Percentiles rank a stretch among this genome's conserved stretches.
Evolutionary conservation across 2,888 invertebrate species (phyloP).

Genomic region (Hirtodrosophila cameraria): DNA sequence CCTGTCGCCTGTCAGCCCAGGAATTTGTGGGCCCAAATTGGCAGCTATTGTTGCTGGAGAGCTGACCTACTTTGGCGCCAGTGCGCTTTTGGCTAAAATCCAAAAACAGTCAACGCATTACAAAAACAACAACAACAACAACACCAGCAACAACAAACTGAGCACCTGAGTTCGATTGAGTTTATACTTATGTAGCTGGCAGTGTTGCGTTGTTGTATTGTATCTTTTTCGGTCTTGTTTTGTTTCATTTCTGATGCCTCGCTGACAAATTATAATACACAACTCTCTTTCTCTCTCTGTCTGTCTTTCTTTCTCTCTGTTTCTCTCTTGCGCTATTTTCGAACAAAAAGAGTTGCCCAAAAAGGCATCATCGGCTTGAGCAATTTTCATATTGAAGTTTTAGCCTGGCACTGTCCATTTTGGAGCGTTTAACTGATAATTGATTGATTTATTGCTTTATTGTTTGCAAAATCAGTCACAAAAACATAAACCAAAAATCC

Average conservation of each 20-base stretch:
- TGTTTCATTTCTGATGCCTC: slow-evolving; percentile 51
- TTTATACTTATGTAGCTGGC: slow-evolving; percentile 25
- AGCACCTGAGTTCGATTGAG: slow-evolving; percentile 8
- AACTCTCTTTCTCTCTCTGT: background rate
- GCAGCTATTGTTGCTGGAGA: slow-evolving; percentile 68
- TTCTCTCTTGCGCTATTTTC: too few relatives aligned
- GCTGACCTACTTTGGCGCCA: slow-evolving; percentile 74
- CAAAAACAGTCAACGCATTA: slow-evolving; percentile 67
- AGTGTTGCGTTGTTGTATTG: slow-evolving; percentile 9
- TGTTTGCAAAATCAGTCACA: slow-evolving; percentile 75
- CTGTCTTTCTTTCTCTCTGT: background rate
- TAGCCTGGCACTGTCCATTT: slow-evolving; percentile 48
- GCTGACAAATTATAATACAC: slow-evolving; percentile 69
- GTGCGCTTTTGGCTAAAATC: slow-evolving; percentile 72
- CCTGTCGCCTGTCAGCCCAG: slow-evolving; percentile 72
- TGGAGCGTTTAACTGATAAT: slow-evolving; percentile 67
- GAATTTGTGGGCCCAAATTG: slow-evolving; percentile 76
- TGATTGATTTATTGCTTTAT: slow-evolving; percentile 79
- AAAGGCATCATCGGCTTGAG: slow-evolving; percentile 36
- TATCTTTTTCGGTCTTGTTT: slow-evolving; percentile 37
- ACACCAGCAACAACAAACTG: too few relatives aligned
- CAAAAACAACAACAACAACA: too few relatives aligned
- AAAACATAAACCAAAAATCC: slow-evolving; percentile 31
- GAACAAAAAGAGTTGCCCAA: slow-evolving; percentile 36
- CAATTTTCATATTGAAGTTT: slow-evolving; percentile 52